Evolutionary conservation across 2,113 vertebrate genomes (phyloP).

Genomic region (Loxodonta africana): DNA sequence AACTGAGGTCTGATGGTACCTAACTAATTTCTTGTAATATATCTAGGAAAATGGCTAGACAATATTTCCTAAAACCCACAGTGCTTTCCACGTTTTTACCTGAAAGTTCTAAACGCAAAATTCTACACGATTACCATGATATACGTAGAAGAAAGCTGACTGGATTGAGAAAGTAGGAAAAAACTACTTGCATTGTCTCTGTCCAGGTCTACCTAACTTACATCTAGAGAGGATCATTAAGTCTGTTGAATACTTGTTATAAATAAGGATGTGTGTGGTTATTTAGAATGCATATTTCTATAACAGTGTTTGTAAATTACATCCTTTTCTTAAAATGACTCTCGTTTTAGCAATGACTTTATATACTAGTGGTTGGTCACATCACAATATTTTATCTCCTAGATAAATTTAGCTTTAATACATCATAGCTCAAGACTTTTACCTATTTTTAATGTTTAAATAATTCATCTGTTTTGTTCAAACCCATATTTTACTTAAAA

Average conservation of each 20-base stretch:
- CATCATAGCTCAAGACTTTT: neutral
- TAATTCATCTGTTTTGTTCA: conserved; percentile 30
- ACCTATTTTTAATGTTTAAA: neutral
- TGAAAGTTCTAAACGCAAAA: neutral
- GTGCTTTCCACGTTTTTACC: neutral
- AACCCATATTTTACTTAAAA: neutral
- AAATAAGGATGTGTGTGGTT: neutral
- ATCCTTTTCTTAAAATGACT: neutral
- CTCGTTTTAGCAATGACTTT: neutral
- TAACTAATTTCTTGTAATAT: neutral
- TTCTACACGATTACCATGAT: neutral
- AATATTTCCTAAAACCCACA: neutral
- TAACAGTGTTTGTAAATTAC: neutral
- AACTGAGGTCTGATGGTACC: neutral
- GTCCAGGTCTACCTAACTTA: neutral
- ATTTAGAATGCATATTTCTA: neutral
- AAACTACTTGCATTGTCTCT: neutral
- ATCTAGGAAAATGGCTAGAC: neutral
- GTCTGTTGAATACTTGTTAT: neutral
- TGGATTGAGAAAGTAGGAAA: neutral
- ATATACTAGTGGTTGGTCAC: neutral
- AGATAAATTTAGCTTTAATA: conserved; percentile 23
- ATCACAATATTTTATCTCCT: neutral
- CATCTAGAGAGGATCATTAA: neutral
- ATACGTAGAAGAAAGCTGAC: neutral